A percentile compares a stretch with the other conserved stretches of the same genome.
Conservation (phyloP, 2,113 vertebrate species). For the Semicossyphus pulcher region DNA sequence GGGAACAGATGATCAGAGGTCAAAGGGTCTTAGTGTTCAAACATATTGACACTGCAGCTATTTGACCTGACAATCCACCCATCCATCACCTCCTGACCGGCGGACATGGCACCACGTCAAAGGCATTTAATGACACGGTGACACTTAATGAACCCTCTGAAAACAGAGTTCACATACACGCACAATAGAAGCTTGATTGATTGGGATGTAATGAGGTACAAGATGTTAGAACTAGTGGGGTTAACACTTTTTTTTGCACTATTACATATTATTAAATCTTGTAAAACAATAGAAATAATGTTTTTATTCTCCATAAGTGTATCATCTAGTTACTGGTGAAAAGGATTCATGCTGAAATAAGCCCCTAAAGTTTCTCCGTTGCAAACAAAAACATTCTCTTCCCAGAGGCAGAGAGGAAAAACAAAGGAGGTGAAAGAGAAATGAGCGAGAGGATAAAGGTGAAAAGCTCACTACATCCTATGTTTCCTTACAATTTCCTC, state of each 20-base stretch:
- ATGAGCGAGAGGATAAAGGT: slow-evolving; percentile 53
- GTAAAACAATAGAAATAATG: too few species aligned
- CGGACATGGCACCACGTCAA: background rate
- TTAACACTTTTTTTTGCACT: too few species aligned
- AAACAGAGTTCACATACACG: background rate
- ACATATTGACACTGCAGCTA: slow-evolving; percentile 49
- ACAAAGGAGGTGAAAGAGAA: slow-evolving; percentile 61
- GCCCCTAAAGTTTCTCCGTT: slow-evolving; percentile 16
- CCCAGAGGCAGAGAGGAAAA: slow-evolving; percentile 60
- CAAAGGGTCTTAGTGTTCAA: slow-evolving; percentile 47
- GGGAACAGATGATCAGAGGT: slow-evolving; percentile 68
- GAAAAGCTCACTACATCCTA: slow-evolving; percentile 64
- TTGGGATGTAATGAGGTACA: background rate
- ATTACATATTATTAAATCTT: too few species aligned
- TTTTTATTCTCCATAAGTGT: background rate
- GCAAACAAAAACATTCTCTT: slow-evolving; percentile 47
- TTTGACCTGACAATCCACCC: slow-evolving; percentile 50
- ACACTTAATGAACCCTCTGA: slow-evolving; percentile 9
- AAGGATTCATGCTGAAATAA: slow-evolving; percentile 29
- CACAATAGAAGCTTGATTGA: slow-evolving; percentile 22
- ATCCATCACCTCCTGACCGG: slow-evolving; percentile 49
- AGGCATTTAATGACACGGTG: background rate
- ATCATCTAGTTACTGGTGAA: background rate
- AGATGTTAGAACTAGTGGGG: background rate
- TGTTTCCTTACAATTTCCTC: slow-evolving; percentile 66